Evolutionary conservation across 2,797 vertebrate species (phyloP).

Genomic region (Anolis apletophallus): DNA sequence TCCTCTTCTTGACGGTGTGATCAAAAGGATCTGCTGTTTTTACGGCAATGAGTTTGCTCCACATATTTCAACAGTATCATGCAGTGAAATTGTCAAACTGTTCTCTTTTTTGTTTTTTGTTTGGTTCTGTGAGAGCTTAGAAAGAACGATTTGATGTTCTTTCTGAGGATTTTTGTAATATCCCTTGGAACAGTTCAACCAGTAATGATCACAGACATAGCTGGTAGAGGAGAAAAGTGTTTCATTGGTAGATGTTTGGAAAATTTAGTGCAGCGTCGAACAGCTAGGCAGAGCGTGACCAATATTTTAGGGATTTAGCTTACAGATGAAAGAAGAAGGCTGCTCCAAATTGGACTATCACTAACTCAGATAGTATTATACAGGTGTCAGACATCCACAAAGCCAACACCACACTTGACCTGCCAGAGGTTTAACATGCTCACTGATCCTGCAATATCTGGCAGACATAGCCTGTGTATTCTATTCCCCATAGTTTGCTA

Average conservation of each 20-base stretch:
- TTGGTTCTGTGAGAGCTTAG: constrained; percentile 49
- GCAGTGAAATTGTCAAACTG: constrained; percentile 46
- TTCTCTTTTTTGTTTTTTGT: constrained; percentile 11
- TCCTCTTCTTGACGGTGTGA: constrained; percentile 52
- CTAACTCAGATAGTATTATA: neutral
- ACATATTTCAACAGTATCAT: neutral
- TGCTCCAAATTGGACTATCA: neutral
- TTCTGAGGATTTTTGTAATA: constrained; percentile 21
- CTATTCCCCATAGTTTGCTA: neutral
- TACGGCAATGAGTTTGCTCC: constrained; percentile 12
- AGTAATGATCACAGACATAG: constrained; percentile 25
- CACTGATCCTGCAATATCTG: neutral
- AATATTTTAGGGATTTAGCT: constrained; percentile 8
- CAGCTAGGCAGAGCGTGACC: neutral
- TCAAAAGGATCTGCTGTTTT: constrained; percentile 61
- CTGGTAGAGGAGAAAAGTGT: neutral
- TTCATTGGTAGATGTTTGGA: neutral
- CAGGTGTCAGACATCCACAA: neutral
- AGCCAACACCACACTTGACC: neutral
- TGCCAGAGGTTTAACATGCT: neutral
- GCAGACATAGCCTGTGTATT: neutral
- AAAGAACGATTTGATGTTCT: neutral
- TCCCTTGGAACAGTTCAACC: neutral
- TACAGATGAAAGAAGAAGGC: neutral
- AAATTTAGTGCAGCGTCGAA: constrained; percentile 22